These are phyloP conservation scores for Myxocyprinus asiaticus DNA, from an alignment of 2,113 vertebrate genomes.

Conservation along the genomic window DNA sequence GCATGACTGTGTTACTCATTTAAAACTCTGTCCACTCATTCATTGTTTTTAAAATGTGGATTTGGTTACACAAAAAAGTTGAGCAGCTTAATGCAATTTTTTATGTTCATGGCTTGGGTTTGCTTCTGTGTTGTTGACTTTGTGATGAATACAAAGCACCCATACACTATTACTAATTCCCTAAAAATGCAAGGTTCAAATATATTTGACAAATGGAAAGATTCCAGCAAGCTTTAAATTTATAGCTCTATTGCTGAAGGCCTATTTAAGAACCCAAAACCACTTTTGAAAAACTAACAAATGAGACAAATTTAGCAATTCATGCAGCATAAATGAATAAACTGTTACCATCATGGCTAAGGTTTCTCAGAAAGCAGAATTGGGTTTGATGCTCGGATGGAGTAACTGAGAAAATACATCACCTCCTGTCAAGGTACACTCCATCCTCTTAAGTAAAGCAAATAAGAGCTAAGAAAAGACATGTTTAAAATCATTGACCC, in stretches of 20 bases:
- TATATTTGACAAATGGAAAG: too few species aligned
- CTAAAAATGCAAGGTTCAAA: too few species aligned
- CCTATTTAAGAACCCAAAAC: too few species aligned
- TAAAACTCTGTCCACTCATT: too few species aligned
- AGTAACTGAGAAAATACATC: conserved; percentile 12
- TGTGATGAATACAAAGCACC: too few species aligned
- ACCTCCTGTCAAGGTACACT: conserved; percentile 7
- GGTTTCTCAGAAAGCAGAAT: conserved; percentile 45
- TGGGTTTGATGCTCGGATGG: conserved; percentile 53
- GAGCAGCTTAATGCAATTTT: background rate
- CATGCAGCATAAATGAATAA: conserved; percentile 56
- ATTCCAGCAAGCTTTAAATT: too few species aligned
- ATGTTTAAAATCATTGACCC: too few species aligned
- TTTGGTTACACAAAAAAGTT: background rate
- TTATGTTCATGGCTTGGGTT: background rate
- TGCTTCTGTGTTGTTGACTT: too few species aligned
- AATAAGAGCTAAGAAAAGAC: background rate
- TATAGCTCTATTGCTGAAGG: too few species aligned
- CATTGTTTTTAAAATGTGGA: background rate
- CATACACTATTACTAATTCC: too few species aligned
- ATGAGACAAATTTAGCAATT: conserved; percentile 58
- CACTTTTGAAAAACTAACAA: background rate
- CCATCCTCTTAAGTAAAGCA: background rate
- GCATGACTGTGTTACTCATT: background rate
- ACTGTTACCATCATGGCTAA: conserved; percentile 50